These are phyloP conservation scores for Phylloscopus whistleri DNA, from an alignment of 2,113 vertebrate genomes.

Conservation along the genomic window DNA sequence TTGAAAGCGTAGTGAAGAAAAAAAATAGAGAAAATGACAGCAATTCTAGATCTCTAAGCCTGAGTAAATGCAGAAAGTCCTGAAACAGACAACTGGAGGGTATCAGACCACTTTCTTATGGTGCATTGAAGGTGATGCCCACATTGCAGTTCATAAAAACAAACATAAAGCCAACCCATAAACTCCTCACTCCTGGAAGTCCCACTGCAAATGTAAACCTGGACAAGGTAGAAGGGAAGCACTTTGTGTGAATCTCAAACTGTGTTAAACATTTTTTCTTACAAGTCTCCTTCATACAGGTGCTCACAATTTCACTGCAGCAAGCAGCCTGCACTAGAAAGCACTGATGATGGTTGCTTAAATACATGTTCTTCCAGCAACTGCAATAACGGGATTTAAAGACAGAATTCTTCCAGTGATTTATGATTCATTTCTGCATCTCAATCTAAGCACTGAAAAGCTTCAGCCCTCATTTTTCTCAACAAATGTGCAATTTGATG, in stretches of 20 bases:
- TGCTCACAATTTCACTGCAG: background rate
- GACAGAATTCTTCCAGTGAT: background rate
- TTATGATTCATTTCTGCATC: conserved; percentile 18
- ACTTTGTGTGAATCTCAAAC: background rate
- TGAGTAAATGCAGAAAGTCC: background rate
- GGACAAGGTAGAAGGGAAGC: background rate
- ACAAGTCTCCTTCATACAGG: background rate
- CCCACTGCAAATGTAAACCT: background rate
- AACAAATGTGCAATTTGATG: background rate
- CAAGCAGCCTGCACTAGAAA: background rate
- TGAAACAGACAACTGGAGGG: background rate
- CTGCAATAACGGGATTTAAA: background rate
- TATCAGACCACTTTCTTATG: background rate
- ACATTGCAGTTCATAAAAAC: background rate
- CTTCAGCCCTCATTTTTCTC: background rate
- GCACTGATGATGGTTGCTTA: background rate
- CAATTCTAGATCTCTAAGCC: background rate
- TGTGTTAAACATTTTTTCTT: background rate
- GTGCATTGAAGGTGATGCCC: background rate
- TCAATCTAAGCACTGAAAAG: conserved; percentile 20
- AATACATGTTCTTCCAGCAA: background rate
- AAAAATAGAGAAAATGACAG: background rate
- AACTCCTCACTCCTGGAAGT: background rate
- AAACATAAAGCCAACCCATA: background rate
- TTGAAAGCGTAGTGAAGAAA: background rate